Base-by-base conservation (phyloP, 2,797 vertebrate genomes). In the Pangasius djambal region DNA sequence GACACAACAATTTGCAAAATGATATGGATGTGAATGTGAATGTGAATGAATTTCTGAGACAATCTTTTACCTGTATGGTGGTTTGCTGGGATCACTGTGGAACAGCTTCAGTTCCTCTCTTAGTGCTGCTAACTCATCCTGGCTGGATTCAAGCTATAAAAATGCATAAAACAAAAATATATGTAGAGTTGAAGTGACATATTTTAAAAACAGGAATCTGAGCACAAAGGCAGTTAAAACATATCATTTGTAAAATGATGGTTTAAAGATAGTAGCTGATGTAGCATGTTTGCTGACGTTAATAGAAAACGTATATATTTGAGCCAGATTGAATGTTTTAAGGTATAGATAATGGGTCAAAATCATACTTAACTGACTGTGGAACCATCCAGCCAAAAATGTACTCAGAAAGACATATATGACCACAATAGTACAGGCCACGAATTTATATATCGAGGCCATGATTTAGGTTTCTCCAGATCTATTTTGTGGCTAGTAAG, bases 11-110 rank as follows among this genome's bases (percentile, higher is more conserved):
- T 18, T 44, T 44, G 1, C 1, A 10, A 48, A 44, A n/a, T 65
- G 15, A 4, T n/a, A 83, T 16, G 3, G 15, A 16, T 48, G 6
- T 28, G 57, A 34, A 37, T 12, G 4, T 40, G n/a, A 15, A 31
- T n/a, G n/a, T n/a, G n/a, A n/a, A n/a, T n/a, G 28, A 4, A n/a
- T 31, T n/a, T 37, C 3, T 9, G 55, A 31, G 22, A 10, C 34
- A 69, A 6, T 65, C 37, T 31, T 37, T 92, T 90, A 96, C 96
- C 95, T 96, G 92, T 96, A 96, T 31, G 90, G 93, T n/a, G 93
- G 94, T 90, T 94, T 95, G 20, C 83, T 95, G 48, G 94, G 90
- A 78, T 89, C 90, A 69, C 90, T 90, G 67, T 85, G 91, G 86
- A 95, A 96, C 18, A 86, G 92, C 63, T 95, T 89, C 13, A 96